A percentile compares a stretch with the other conserved stretches of the same genome.
Conservation (phyloP, 2,113 vertebrate genomes). For the Mixornis gularis region DNA sequence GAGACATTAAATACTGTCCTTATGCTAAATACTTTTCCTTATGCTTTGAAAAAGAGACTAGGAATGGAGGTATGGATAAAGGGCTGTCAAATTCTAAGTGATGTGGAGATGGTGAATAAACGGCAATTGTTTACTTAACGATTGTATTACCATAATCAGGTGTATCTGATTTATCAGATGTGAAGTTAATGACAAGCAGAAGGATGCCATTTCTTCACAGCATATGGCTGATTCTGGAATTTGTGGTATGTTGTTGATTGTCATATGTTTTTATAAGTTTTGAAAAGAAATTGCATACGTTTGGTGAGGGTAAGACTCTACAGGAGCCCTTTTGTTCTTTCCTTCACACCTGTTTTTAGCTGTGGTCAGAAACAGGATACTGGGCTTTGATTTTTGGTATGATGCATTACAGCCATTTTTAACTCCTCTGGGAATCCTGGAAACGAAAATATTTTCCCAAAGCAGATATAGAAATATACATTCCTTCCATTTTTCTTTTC, state of each 20-base stretch:
- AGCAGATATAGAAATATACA: background rate
- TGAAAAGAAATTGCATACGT: rapidly evolving
- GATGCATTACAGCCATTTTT: background rate
- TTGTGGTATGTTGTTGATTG: background rate
- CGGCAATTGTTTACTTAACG: background rate
- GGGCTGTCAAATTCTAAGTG: background rate
- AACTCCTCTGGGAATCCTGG: background rate
- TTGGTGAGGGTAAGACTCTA: background rate
- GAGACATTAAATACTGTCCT: background rate
- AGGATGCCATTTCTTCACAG: background rate
- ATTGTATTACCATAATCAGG: background rate
- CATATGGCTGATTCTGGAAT: background rate
- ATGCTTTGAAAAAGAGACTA: background rate
- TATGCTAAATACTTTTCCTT: background rate
- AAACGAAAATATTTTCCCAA: background rate
- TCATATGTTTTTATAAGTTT: background rate
- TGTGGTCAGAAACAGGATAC: background rate
- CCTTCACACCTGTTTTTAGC: background rate
- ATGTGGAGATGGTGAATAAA: background rate
- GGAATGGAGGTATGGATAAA: background rate
- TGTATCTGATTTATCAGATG: background rate
- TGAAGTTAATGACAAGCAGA: background rate
- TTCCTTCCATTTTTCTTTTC: background rate
- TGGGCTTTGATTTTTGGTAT: background rate
- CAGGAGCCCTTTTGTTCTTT: background rate